Percentiles rank a stretch among this genome's conserved stretches.
phyloP scores from a whole-genome alignment of 1,140 invertebrate genomes.

The Amphibalanus amphitrite region DNA sequence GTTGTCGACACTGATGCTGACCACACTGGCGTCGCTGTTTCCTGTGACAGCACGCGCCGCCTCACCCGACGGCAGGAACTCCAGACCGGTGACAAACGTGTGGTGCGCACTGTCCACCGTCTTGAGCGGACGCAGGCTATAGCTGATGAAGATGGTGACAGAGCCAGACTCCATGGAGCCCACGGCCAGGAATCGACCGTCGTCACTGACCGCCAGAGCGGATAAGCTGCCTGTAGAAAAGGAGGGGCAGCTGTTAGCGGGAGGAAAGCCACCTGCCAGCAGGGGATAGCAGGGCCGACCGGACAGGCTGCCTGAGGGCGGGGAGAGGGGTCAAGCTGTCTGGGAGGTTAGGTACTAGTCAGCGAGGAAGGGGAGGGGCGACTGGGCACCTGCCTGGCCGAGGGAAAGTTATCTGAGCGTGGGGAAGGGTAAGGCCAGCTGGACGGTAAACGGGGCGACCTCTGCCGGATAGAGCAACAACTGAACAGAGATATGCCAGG shows the following conservation, averaged over 20 bases:
- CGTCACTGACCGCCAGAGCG: slow-evolving; percentile 68
- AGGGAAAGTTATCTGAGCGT: too few species aligned
- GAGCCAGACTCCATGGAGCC: slow-evolving; percentile 84
- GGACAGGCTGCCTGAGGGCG: too few species aligned
- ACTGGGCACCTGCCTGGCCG: too few species aligned
- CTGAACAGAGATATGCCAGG: too few species aligned
- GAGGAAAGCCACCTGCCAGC: too few species aligned
- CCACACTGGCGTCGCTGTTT: slow-evolving; percentile 55
- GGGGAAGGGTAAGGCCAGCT: too few species aligned
- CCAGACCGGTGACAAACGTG: slow-evolving; percentile 84
- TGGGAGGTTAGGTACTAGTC: too few species aligned
- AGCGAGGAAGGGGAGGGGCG: too few species aligned
- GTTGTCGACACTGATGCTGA: slow-evolving; percentile 90
- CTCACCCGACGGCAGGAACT: slow-evolving; percentile 50
- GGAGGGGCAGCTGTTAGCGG: slow-evolving; percentile 14
- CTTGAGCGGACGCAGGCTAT: slow-evolving; percentile 73
- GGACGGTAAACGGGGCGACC: too few species aligned
- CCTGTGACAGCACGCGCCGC: slow-evolving; percentile 38
- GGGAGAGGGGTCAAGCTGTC: too few species aligned
- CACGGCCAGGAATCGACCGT: slow-evolving; percentile 76
- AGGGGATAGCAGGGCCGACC: too few species aligned
- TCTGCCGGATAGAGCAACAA: too few species aligned
- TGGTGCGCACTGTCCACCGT: slow-evolving; percentile 66
- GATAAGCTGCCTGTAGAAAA: slow-evolving; percentile 51
- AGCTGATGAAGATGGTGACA: slow-evolving; percentile 75